Base-by-base conservation (phyloP, 2,888 invertebrate species). In the Microctonus hyperodae region DNA sequence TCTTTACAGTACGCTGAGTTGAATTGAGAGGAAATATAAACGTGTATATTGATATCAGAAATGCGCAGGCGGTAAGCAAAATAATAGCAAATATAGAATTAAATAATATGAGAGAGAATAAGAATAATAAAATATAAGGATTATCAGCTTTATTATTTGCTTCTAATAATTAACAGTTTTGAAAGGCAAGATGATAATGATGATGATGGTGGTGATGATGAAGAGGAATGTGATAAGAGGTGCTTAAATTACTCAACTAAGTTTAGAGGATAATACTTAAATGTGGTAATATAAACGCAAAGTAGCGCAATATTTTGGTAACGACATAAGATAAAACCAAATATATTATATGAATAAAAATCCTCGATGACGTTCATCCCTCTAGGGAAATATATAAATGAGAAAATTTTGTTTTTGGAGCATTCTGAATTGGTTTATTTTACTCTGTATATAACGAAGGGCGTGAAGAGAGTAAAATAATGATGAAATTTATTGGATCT, bases 401-500 rank as follows among this genome's bases (percentile, higher is more conserved):
- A 44, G 44, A 44, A n/a, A 28, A 7, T 23, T 28, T 55, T 16
- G n/a, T 16, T 55, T n/a, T 4, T 55, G 59, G 44, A 48, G 48
- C 25, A 59, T 28, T 16, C 16, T 44, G 44, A 28, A 59, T 59
- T 59, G 37, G 59, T 59, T 59, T 59, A 48, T 59, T 37, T 16
- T n/a, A 25, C 44, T 31, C n/a, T n/a, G n/a, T n/a, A 22, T 25
- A 59, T 40, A 48, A 48, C 44, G 28, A 59, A 28, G 31, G 31
- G 31, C 25, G 16, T 31, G 55, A 37, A n/a, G 23, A n/a, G 23
- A 11, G 20, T 28, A 20, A 33, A 33, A 31, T 7, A 13, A 20
- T 22, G n/a, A 13, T 37, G 25, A 62, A 62, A 62, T 62, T 62
- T 53, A 62, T 62, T 62, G 62, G 44, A 44, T 37, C 35, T 37